A percentile compares a stretch with the other conserved stretches of the same genome.
phyloP scores from a whole-genome alignment of 2,113 vertebrate genomes.

The Mormyrus iriodes region DNA sequence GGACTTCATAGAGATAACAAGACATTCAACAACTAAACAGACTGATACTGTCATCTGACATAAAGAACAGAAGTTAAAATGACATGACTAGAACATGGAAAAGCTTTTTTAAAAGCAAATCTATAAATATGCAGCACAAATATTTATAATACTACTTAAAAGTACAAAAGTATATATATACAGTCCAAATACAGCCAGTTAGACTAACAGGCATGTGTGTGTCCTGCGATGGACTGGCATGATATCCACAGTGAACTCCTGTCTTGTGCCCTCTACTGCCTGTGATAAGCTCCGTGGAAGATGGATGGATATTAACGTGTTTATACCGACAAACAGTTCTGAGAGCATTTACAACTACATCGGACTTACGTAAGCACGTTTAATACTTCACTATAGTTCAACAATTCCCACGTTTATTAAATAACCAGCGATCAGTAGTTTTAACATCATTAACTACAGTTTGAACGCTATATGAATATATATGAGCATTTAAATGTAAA shows the following conservation, averaged over 20 bases:
- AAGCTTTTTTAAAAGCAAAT: neutral
- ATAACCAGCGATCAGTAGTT: neutral
- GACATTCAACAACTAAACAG: neutral
- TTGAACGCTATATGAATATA: neutral
- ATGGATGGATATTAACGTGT: neutral
- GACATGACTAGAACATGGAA: neutral
- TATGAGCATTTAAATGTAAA: neutral
- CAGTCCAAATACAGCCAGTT: neutral
- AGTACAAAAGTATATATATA: neutral
- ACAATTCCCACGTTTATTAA: neutral
- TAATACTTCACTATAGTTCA: neutral
- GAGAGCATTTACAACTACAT: neutral
- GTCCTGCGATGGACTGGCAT: neutral
- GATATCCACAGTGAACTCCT: neutral
- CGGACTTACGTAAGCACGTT: neutral
- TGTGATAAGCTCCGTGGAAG: neutral
- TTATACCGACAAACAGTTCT: neutral
- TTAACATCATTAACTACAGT: neutral
- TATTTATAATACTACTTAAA: neutral
- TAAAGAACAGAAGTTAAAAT: neutral
- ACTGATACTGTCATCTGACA: neutral
- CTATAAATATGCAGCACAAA: neutral
- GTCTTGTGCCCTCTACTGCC: neutral
- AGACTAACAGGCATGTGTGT: neutral
- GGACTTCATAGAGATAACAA: neutral